Base-by-base conservation (phyloP, 2,113 vertebrate genomes). In the Bagarius yarrelli region DNA sequence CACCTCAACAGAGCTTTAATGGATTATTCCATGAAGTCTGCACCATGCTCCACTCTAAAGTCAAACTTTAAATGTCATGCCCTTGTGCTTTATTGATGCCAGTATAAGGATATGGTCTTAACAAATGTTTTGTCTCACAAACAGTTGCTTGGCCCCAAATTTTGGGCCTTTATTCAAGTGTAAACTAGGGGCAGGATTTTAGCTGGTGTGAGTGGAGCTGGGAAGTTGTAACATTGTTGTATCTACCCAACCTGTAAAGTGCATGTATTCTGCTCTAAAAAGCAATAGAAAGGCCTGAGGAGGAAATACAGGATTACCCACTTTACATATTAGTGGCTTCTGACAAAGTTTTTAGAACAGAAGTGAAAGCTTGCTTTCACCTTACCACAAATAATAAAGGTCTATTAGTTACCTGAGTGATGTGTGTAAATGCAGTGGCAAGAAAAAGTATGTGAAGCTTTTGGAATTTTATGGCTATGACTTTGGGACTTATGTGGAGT, bases 191-290 rank as follows among this genome's bases (percentile, higher is more conserved):
- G 80, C 70, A 78, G 73, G 25, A n/a, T 76, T 52, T 74, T 34
- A 59, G 25, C 34, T 34, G 71, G 76, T 44, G 72, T 70, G 59
- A 71, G 61, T 69, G 18, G 52, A 63, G 59, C 14, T 64, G 30
- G 53, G 82, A 85, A 81, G 67, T n/a, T 72, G 27, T 79, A n/a
- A n/a, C n/a, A n/a, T n/a, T n/a, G 36, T 80, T 85, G 64, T 61
- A 76, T 83, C 81, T 76, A 73, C 21, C 25, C 79, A 32, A 32
- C 53, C 80, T 52, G 67, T 32, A 72, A 8, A 74, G 3, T 19
- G 21, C 57, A 67, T 72, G 74, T 67, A 60, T 76, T 32, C 40
- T 30, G 55, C 56, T 55, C 63, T 69, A 50, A 81, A 84, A 27
- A 78, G 81, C 76, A 19, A 19, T 47, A 15, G 25, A 64, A 56